These are phyloP conservation scores for Drosophila trapezifrons DNA, from an alignment of 1,140 invertebrate species.

Conservation along the genomic window DNA sequence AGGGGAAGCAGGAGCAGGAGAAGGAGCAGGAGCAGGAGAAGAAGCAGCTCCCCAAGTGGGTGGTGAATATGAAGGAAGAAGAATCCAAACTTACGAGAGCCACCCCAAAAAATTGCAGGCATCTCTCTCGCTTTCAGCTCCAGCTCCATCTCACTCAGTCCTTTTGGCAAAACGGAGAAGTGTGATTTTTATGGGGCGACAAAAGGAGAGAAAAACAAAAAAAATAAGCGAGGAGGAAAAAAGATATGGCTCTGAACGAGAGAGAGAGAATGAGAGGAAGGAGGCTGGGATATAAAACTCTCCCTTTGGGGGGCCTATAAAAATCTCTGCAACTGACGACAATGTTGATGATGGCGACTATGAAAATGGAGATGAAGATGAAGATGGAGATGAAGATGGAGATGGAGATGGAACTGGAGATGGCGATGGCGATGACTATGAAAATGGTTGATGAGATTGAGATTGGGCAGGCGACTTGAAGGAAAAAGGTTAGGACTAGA, in stretches of 20 bases:
- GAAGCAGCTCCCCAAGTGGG: conserved; percentile 1
- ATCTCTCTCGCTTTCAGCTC: conserved; percentile 16
- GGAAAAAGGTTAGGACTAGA: neutral
- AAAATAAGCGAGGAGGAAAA: conserved; percentile 1
- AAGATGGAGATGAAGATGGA: conserved; percentile 34
- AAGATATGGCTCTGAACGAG: neutral
- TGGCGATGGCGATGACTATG: conserved; percentile 1
- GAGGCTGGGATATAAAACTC: conserved; percentile 20
- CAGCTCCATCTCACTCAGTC: conserved; percentile 28
- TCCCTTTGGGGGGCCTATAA: conserved; percentile 50
- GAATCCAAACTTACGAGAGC: conserved; percentile 39
- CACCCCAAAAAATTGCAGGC: conserved; percentile 32
- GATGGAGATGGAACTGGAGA: conserved; percentile 33
- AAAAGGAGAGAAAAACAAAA: conserved; percentile 34
- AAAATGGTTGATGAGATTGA: conserved; percentile 6
- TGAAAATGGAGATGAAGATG: conserved; percentile 54
- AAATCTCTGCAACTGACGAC: conserved; percentile 59
- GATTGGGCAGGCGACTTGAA: neutral
- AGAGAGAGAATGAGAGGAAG: neutral
- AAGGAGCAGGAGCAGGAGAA: neutral
- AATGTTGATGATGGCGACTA: conserved; percentile 50
- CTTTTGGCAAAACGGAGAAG: conserved; percentile 30
- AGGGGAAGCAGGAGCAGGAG: neutral
- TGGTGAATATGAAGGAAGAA: conserved; percentile 17
- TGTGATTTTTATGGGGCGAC: conserved; percentile 55